A percentile compares a stretch with the other conserved stretches of the same genome.
Conservation (phyloP, 1,140 invertebrate species). For the Venustaconcha ellipsiformis region DNA sequence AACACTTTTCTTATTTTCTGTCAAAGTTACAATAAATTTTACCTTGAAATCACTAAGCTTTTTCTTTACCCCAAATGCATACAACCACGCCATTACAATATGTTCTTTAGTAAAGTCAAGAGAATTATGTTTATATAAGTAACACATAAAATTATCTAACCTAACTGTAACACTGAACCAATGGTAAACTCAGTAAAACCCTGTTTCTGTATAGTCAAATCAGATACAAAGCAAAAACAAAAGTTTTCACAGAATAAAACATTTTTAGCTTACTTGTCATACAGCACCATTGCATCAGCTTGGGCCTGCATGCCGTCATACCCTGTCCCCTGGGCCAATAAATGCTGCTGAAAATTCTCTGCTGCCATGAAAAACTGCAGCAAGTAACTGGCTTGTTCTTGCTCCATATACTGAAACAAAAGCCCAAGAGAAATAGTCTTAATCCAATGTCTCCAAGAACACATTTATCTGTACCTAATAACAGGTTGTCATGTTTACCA, state of each 20-base stretch:
- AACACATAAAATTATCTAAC: too few species aligned
- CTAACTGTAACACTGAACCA: too few species aligned
- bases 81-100: too few species aligned
- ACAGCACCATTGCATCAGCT: constrained; percentile 90
- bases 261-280: constrained; percentile 80
- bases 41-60: too few species aligned
- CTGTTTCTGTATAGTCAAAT: background rate
- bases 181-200: background rate
- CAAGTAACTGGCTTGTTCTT: constrained; percentile 83
- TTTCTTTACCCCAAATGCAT: too few species aligned
- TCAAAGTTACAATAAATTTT: too few species aligned
- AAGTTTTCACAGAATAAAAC: background rate
- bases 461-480: too few species aligned
- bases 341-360: constrained; percentile 88
- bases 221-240: background rate
- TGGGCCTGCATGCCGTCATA: constrained; percentile 79
- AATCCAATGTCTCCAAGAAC: too few species aligned
- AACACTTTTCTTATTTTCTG: too few species aligned
- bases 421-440: background rate
- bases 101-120: too few species aligned
- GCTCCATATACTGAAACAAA: constrained; percentile 82
- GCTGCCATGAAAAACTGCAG: constrained; percentile 92
- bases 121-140: too few species aligned
- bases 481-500: too few species aligned
- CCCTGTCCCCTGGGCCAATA: constrained; percentile 69